Conservation (phyloP, 2,797 vertebrate genomes). For the Spinus olivaceus region DNA sequence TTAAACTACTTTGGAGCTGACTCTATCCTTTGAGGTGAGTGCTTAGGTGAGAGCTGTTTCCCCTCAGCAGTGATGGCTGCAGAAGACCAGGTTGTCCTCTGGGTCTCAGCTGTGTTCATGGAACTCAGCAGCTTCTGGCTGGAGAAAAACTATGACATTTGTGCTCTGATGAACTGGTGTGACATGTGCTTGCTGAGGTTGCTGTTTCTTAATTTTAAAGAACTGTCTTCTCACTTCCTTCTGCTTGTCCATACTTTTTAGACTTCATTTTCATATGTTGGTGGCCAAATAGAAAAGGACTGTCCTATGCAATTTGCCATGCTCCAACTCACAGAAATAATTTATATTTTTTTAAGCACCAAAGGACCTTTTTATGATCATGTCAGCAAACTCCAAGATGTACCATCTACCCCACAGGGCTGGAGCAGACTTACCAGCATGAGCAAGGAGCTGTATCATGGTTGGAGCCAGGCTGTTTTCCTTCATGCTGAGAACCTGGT, state of each 20-base stretch:
- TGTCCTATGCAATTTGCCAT: neutral
- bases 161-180: neutral
- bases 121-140: neutral
- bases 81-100: fast-evolving
- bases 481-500: neutral
- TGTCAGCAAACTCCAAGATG: neutral
- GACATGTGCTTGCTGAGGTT: neutral
- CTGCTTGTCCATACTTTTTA: neutral
- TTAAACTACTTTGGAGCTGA: neutral
- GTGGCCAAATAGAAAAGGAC: neutral
- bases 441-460: fast-evolving
- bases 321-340: neutral
- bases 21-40: neutral
- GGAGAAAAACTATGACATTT: neutral
- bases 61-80: neutral
- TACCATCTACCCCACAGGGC: neutral
- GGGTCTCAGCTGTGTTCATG: fast-evolving
- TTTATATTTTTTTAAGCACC: neutral
- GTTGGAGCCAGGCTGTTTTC: neutral
- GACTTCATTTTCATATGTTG: neutral
- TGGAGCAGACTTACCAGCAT: neutral
- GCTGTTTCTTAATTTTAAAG: neutral
- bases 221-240: neutral
- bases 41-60: neutral
- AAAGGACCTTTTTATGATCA: neutral